Evolutionary conservation across 64 coral and sea anemone genomes (phyloP).

Genomic region (Montipora foliosa): DNA sequence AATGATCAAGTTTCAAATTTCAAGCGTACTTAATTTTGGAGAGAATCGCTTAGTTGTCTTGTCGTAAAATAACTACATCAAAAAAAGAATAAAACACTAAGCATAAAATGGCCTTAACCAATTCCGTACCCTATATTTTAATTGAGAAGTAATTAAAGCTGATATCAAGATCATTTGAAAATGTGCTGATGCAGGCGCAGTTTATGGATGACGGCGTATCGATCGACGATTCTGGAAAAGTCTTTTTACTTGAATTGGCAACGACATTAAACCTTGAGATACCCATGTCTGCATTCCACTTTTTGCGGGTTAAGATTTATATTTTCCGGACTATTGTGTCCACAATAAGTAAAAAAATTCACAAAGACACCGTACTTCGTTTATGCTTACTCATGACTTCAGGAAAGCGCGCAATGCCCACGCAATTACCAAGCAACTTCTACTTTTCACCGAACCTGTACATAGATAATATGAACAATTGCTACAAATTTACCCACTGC

Average conservation of each 20-base stretch:
- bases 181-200: neutral
- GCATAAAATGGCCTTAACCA: no score
- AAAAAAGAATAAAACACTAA: no score
- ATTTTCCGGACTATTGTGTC: neutral
- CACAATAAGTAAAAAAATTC: neutral
- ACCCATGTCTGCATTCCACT: no score
- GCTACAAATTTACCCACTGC: no score
- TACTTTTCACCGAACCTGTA: neutral
- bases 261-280: neutral
- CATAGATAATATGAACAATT: no score
- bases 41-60: no score
- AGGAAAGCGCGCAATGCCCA: neutral
- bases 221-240: neutral
- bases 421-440: neutral
- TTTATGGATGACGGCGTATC: neutral
- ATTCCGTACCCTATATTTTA: neutral
- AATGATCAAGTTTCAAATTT: no score
- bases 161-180: neutral
- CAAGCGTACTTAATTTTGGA: no score
- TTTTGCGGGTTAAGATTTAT: neutral
- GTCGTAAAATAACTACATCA: no score
- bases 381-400: conserved; percentile 13
- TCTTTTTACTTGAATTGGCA: no score
- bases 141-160: neutral
- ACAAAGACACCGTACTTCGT: neutral